phyloP scores from a whole-genome alignment of 1,140 invertebrate genomes.

The Campoletis sonorensis region DNA sequence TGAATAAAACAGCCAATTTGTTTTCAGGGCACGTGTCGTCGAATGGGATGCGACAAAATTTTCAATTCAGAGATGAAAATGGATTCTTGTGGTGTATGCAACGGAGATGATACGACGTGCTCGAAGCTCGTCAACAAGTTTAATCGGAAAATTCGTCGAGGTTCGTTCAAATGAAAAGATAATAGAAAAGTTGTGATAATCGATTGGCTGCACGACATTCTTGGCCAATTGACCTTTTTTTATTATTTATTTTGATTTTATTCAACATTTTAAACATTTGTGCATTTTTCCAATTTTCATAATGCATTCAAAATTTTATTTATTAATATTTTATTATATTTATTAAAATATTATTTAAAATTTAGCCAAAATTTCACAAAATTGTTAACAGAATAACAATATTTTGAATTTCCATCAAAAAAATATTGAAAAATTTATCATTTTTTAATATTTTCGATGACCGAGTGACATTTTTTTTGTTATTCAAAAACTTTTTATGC shows the following conservation, averaged over 20 bases:
- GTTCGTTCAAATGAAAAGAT: conserved; percentile 66
- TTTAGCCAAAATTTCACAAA: too few species aligned
- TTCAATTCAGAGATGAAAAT: conserved; percentile 78
- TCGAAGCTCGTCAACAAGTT: conserved; percentile 73
- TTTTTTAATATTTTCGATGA: too few species aligned
- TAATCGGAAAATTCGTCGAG: conserved; percentile 76
- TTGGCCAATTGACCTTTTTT: neutral
- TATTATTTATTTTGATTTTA: neutral
- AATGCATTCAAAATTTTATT: too few species aligned
- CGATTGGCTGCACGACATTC: conserved; percentile 12
- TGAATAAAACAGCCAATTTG: neutral
- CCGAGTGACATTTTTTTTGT: too few species aligned
- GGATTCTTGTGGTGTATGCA: conserved; percentile 85
- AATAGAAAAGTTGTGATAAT: conserved; percentile 36
- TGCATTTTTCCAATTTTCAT: too few species aligned
- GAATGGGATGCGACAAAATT: conserved; percentile 83
- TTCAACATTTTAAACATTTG: neutral
- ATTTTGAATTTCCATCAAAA: too few species aligned
- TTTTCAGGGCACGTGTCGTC: conserved; percentile 75
- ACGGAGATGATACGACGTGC: conserved; percentile 82
- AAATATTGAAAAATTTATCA: too few species aligned
- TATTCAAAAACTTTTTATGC: neutral
- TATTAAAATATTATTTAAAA: too few species aligned
- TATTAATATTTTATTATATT: too few species aligned
- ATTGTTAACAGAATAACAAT: too few species aligned